Evolutionary conservation across 1,140 invertebrate genomes (phyloP), one percentile per base, ranked within the genome.

Genomic region (Pristionchus pacificus): DNA sequence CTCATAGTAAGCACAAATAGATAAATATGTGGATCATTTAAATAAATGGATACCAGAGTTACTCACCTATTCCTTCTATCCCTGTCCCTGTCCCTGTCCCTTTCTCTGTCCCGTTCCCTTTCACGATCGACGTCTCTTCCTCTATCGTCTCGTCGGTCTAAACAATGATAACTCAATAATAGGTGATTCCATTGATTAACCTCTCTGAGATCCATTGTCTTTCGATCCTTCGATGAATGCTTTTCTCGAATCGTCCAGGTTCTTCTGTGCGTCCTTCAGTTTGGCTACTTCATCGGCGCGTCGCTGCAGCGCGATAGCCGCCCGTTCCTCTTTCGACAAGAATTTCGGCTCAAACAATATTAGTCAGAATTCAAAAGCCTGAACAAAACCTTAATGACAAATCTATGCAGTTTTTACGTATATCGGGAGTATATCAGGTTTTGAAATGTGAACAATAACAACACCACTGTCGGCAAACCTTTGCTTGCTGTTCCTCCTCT

Each of bases 251-350:
- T 89, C 90, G 33, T 89, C 85, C 75, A 91, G 89, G 69, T 91
- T 90, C 13, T 93, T 91, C 71, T 89, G 87, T 68, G 86, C 85
- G 76, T 88, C 89, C 55, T 88, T 86, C 24, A 91, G 85, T 60
- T 86, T 87, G 2, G 90, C 90, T 2, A 88, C 87, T 87, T 96
- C 90, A 81, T 94, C 90, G 80, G 95, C 91, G 2, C 96, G 86
- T 68, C 91, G 89, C 80, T 92, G 89, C 2, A 98, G 79, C 0
- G 96, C 96, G 79, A 96, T 88, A 0, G 89, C 90, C 1, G 90
- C 91, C 82, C 96, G 87, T 86, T 98, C 93, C 85, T 95, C 93
- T 87, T 97, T 97, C 0, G 92, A 93, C 28, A 98, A 86, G 85
- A 98, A 99, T 62, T 97, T 95, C 0, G 96, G 96, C 87, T 82